A percentile compares a stretch with the other conserved stretches of the same genome.
These are phyloP conservation scores for Leuciscus idus DNA, from an alignment of 2,113 vertebrate species.

Conservation along the genomic window DNA sequence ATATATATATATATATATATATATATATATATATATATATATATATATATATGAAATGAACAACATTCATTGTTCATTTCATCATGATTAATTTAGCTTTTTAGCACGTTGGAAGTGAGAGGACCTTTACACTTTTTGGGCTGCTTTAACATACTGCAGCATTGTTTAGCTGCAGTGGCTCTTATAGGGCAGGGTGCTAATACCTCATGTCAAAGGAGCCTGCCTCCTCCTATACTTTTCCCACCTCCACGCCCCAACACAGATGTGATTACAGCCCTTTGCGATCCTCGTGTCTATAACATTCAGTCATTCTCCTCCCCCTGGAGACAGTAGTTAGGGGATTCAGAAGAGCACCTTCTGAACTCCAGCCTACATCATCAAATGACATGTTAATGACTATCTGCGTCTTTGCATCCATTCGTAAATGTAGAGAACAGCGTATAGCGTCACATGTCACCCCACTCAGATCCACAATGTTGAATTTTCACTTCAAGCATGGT, in stretches of 20 bases:
- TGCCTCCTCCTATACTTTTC: not conserved
- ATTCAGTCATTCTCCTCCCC: slow-evolving; percentile 37
- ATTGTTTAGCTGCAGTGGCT: slow-evolving; percentile 1
- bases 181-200: not conserved
- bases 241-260: not conserved
- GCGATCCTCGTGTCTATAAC: slow-evolving; percentile 7
- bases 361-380: slow-evolving; percentile 37
- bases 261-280: slow-evolving; percentile 36
- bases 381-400: slow-evolving; percentile 49
- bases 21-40: not conserved
- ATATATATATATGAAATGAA: not conserved
- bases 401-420: slow-evolving; percentile 23
- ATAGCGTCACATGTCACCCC: slow-evolving; percentile 27
- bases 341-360: slow-evolving; percentile 25
- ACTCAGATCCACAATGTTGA: slow-evolving; percentile 8
- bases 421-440: slow-evolving; percentile 30
- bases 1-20: not conserved
- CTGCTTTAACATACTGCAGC: not conserved
- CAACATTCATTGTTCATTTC: not conserved
- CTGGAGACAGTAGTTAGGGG: slow-evolving; percentile 32
- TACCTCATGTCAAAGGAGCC: not conserved
- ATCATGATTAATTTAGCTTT: not conserved
- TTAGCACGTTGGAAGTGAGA: not conserved
- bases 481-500: not conserved
- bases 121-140: not conserved